Percentiles rank a stretch among this genome's conserved stretches.
Conservation (phyloP, 1,140 invertebrate genomes). For the Archegozetes longisetosus region DNA sequence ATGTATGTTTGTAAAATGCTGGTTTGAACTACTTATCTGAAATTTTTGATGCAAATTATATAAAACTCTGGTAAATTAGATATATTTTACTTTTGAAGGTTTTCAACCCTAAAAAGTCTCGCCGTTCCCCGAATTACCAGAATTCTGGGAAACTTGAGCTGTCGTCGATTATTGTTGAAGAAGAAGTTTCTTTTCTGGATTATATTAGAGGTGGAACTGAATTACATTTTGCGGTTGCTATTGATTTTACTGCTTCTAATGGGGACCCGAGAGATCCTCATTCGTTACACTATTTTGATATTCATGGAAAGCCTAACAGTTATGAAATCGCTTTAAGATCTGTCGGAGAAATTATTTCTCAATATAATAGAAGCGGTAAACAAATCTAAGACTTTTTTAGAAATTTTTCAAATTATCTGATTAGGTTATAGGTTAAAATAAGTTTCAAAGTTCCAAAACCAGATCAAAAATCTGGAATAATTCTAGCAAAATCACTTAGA, state of each 20-base stretch:
- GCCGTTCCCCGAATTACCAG: background rate
- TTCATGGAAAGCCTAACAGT: slow-evolving; percentile 32
- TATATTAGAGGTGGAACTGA: slow-evolving; percentile 27
- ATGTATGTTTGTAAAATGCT: no score
- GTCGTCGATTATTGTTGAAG: background rate
- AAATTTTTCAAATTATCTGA: no score
- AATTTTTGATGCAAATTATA: background rate
- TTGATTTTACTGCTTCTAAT: slow-evolving; percentile 55
- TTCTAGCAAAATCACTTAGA: no score
- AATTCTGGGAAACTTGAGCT: background rate
- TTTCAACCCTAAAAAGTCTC: background rate
- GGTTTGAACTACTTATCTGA: background rate
- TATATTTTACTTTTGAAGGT: background rate
- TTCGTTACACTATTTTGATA: slow-evolving; percentile 38
- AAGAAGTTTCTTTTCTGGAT: slow-evolving; percentile 8
- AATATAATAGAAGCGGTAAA: slow-evolving; percentile 32
- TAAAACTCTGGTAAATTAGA: no score
- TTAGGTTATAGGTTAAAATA: no score
- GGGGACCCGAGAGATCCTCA: slow-evolving; percentile 38
- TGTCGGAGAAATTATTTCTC: slow-evolving; percentile 45
- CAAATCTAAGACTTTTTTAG: no score
- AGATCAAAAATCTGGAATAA: no score
- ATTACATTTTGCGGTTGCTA: slow-evolving; percentile 42
- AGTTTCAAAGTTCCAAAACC: no score
- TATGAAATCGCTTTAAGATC: slow-evolving; percentile 41